These are phyloP conservation scores for Tenthredo scrophulariae DNA, from an alignment of 2,888 invertebrate species.

Conservation along the genomic window DNA sequence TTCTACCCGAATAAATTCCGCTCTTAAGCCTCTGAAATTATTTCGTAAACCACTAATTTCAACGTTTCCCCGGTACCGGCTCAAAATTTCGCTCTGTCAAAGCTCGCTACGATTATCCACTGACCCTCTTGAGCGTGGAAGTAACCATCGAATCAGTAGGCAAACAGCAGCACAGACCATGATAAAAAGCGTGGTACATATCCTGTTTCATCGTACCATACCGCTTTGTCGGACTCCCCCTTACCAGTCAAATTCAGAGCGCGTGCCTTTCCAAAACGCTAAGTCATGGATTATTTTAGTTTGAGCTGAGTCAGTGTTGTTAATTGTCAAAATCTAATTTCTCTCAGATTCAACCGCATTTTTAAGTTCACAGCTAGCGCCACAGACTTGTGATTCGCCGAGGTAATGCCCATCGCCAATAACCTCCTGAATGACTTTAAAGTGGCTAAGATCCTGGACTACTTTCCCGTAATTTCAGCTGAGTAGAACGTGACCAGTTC, in stretches of 20 bases:
- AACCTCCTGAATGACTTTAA: not conserved
- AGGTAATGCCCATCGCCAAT: not conserved
- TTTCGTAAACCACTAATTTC: not conserved
- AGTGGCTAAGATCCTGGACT: not conserved
- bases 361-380: not conserved
- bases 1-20: not conserved
- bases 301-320: not conserved
- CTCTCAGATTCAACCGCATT: not conserved
- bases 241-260: not conserved
- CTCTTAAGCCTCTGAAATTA: not conserved
- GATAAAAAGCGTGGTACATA: constrained; percentile 1
- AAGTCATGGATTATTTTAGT: not conserved
- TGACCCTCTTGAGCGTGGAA: not conserved
- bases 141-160: not conserved
- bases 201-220: not conserved
- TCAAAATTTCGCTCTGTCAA: not conserved
- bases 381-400: not conserved
- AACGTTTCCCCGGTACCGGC: not conserved
- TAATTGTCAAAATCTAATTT: not conserved
- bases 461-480: not conserved
- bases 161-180: not conserved
- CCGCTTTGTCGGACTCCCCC: not conserved
- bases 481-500: not conserved
- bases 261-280: not conserved
- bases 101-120: not conserved